phyloP scores from a whole-genome alignment of 2,113 vertebrate species.

The Lycocorax pyrrhopterus region DNA sequence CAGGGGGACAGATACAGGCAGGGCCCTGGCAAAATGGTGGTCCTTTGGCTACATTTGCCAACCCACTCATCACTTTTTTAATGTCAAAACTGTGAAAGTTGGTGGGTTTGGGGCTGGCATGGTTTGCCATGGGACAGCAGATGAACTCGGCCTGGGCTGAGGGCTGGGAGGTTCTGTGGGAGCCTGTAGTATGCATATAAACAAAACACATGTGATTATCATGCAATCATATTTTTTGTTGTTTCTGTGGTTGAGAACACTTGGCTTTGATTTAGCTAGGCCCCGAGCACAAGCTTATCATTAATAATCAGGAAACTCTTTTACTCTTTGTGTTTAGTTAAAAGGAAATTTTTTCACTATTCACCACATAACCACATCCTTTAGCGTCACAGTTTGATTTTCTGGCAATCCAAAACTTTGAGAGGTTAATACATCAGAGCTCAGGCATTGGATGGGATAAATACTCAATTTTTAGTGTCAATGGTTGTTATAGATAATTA shows the following conservation, averaged over 20 bases:
- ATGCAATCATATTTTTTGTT: neutral
- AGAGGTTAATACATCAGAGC: neutral
- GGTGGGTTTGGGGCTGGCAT: neutral
- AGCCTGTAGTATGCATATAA: neutral
- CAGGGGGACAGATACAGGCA: neutral
- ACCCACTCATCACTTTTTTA: neutral
- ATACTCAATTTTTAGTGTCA: neutral
- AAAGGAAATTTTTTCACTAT: neutral
- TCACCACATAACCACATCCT: neutral
- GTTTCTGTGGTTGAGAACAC: neutral
- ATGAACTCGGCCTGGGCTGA: neutral
- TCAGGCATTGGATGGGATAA: neutral
- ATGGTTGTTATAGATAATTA: neutral
- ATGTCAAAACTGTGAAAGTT: neutral
- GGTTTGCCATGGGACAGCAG: neutral
- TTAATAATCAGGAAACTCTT: conserved; percentile 25
- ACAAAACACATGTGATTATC: neutral
- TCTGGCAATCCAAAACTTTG: neutral
- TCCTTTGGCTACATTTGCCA: neutral
- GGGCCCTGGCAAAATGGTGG: neutral
- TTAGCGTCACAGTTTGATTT: neutral
- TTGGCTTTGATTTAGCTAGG: neutral
- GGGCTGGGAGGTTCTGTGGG: neutral
- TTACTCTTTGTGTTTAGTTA: neutral
- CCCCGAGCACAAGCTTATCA: neutral